Base-by-base conservation (phyloP, 2,113 vertebrate species). In the Epinephelus lanceolatus region DNA sequence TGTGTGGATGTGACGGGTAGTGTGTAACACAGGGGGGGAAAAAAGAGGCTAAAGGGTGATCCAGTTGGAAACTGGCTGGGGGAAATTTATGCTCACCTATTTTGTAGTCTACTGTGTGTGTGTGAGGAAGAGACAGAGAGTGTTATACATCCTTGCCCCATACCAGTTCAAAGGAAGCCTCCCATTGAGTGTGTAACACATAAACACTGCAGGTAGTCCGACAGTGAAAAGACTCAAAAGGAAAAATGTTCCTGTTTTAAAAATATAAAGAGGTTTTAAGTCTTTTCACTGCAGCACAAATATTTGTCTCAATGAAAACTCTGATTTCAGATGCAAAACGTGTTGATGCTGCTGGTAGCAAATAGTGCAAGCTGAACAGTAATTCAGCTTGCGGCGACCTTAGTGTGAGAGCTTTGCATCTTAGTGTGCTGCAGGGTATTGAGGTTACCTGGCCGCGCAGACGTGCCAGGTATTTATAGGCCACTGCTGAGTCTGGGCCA, bases 381-480 rank as follows among this genome's bases (percentile, higher is more conserved):
- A 10, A 14, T 47, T 80, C 37, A 59, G 37, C 66, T 60, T 30
- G 18, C 62, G 57, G 59, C 0, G 13, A 1, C 47, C 13, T 67
- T 18, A 37, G 42, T 14, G 18, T 45, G 37, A 42, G 53, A 21
- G 52, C 60, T 53, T 30, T 52, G 23, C 37, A 0, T 70, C 33
- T 53, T 9, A 56, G 6, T 7, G 9, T 60, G 76, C 27, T 68
- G 70, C 40, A 52, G 12, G 11, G 65, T 88, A 71, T 74, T 83
- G 77, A 81, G 87, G 84, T 80, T 87, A 87, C 83, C 74, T 83
- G 80, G 47, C 78, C 18, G n/a, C 33, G 68, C 3, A 87, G 56
- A 62, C 78, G n/a, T 57, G 65, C 53, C 67, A 66, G 79, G 78
- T 80, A 79, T 93, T 90, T 89, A 76, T 76, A 88, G 77, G 74